Conservation (phyloP, 2,113 vertebrate species). For the Peucedramus taeniatus region DNA sequence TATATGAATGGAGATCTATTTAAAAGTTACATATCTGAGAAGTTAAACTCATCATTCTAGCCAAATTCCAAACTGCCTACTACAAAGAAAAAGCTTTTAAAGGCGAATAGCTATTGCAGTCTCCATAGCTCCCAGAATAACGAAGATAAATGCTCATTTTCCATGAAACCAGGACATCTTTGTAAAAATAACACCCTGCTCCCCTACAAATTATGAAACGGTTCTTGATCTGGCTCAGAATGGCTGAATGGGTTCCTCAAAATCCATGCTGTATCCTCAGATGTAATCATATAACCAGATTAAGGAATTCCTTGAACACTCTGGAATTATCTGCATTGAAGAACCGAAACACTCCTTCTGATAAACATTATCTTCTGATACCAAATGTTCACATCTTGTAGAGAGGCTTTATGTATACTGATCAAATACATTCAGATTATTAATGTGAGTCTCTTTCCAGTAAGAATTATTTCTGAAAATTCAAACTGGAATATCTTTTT, state of each 20-base stretch:
- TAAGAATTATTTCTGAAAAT: background rate
- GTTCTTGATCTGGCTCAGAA: background rate
- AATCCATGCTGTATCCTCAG: background rate
- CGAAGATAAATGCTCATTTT: background rate
- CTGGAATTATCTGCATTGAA: background rate
- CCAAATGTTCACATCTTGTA: background rate
- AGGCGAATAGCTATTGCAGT: background rate
- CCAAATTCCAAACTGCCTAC: background rate
- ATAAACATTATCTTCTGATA: background rate
- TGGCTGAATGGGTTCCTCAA: background rate
- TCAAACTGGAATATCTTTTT: background rate
- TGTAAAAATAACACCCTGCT: background rate
- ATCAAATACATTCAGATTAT: background rate
- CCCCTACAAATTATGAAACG: background rate
- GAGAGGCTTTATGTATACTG: background rate
- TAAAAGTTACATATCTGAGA: background rate
- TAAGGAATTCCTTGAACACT: background rate
- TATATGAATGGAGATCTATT: background rate
- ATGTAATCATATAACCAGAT: background rate
- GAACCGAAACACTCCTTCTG: background rate
- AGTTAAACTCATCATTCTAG: background rate
- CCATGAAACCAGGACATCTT: background rate
- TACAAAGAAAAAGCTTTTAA: background rate
- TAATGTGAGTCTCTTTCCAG: background rate
- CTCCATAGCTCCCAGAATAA: background rate